These are phyloP conservation scores for Cyprinodon tularosa DNA, from an alignment of 2,113 vertebrate genomes.

Conservation along the genomic window DNA sequence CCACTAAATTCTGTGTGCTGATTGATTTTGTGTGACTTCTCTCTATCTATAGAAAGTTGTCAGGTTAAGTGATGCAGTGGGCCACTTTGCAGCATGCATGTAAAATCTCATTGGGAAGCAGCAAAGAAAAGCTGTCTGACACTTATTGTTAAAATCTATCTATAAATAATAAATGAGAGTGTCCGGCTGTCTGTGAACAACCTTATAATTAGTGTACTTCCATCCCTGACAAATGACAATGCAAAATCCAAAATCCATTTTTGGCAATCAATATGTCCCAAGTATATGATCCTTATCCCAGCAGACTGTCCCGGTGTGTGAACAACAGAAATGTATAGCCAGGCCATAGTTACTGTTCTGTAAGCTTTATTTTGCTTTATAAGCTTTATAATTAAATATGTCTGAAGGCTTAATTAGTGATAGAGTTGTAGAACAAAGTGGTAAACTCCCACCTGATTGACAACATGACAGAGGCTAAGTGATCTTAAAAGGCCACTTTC, in stretches of 20 bases:
- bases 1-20: conserved; percentile 5
- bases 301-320: background rate
- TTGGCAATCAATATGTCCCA: conserved; percentile 9
- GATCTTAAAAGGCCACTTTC: too few relatives aligned
- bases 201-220: conserved; percentile 17
- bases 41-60: conserved; percentile 19
- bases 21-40: conserved; percentile 10
- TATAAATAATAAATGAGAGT: conserved; percentile 40
- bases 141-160: conserved; percentile 21
- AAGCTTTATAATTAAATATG: too few relatives aligned
- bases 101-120: conserved; percentile 7
- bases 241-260: conserved; percentile 22
- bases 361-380: background rate
- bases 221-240: conserved; percentile 12
- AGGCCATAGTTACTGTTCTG: background rate
- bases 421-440: too few relatives aligned
- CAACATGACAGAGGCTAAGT: background rate
- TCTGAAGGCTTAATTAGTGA: too few relatives aligned
- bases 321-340: background rate
- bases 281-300: conserved; percentile 2
- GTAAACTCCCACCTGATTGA: background rate
- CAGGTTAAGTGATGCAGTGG: conserved; percentile 1
- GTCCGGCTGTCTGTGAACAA: conserved; percentile 4
- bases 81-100: background rate
- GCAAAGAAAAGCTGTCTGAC: conserved; percentile 15